These are phyloP conservation scores for Desoria tigrina DNA, from an alignment of 2,888 invertebrate genomes.

Conservation along the genomic window DNA sequence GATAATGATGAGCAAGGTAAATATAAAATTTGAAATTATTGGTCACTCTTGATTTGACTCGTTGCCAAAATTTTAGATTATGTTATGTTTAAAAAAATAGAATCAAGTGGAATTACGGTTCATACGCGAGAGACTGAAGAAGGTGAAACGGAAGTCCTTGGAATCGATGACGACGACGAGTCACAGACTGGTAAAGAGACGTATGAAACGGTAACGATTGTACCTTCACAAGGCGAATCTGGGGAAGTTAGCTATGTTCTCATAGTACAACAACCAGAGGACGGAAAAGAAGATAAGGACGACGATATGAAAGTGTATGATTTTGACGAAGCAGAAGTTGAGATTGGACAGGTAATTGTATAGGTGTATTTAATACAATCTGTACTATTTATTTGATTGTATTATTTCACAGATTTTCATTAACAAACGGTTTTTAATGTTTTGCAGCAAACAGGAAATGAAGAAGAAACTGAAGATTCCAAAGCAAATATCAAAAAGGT, in stretches of 20 bases:
- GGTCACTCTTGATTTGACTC: not conserved
- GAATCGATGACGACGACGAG: slow-evolving; percentile 42
- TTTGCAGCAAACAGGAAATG: slow-evolving; percentile 42
- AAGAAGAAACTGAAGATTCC: slow-evolving; percentile 54
- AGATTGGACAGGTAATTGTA: slow-evolving; percentile 54
- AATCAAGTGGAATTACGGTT: slow-evolving; percentile 34
- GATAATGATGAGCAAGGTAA: slow-evolving; percentile 11
- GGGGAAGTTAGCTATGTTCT: slow-evolving; percentile 86
- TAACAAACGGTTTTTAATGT: no score
- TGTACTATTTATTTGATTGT: not conserved
- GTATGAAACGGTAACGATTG: slow-evolving; percentile 66
- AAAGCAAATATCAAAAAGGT: slow-evolving; percentile 50
- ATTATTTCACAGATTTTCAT: no score
- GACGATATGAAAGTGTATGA: slow-evolving; percentile 71
- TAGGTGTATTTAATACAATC: not conserved
- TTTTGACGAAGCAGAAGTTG: slow-evolving; percentile 71
- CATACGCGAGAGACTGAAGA: slow-evolving; percentile 39
- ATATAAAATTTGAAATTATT: slow-evolving; percentile 26
- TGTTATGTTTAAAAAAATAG: no score
- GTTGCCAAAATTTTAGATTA: no score
- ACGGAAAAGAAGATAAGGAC: slow-evolving; percentile 60
- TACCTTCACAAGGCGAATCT: slow-evolving; percentile 73
- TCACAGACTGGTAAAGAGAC: slow-evolving; percentile 29
- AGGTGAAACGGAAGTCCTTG: slow-evolving; percentile 43
- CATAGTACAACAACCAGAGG: slow-evolving; percentile 75